These are phyloP conservation scores for Mellilla xanthometata DNA, from an alignment of 2,888 invertebrate species.

Conservation along the genomic window DNA sequence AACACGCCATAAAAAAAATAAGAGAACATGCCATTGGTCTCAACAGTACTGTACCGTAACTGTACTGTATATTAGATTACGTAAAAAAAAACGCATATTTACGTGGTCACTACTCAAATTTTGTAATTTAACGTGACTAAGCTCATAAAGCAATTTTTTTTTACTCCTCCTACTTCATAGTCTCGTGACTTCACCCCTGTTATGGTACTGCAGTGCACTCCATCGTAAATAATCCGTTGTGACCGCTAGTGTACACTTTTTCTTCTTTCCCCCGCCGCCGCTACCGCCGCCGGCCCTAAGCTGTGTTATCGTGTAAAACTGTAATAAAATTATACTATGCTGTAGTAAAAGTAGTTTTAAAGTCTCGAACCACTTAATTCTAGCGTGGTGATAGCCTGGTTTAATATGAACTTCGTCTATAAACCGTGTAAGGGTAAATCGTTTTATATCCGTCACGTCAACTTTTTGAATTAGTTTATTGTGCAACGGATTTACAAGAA, in stretches of 20 bases:
- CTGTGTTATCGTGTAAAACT: slow-evolving; percentile 53
- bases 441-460: slow-evolving; percentile 39
- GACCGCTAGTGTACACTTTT: not conserved
- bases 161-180: not conserved
- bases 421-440: slow-evolving; percentile 26
- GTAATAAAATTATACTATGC: slow-evolving; percentile 48
- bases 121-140: no score
- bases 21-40: no score
- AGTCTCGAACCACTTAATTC: slow-evolving; percentile 53
- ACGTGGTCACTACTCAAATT: no score
- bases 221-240: slow-evolving; percentile 8
- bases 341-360: slow-evolving; percentile 46
- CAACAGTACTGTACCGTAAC: no score
- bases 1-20: no score
- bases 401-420: slow-evolving; percentile 38
- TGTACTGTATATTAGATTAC: no score
- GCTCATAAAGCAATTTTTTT: not conserved
- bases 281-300: slow-evolving; percentile 17
- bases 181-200: not conserved
- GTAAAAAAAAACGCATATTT: no score
- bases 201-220: not conserved
- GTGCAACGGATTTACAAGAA: slow-evolving; percentile 46
- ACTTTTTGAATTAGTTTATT: slow-evolving; percentile 43
- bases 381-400: slow-evolving; percentile 42
- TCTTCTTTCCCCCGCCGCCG: not conserved